Evolutionary conservation across 2,888 invertebrate genomes (phyloP), one percentile per base, ranked within the genome.

Genomic region (Euphydryas editha): DNA sequence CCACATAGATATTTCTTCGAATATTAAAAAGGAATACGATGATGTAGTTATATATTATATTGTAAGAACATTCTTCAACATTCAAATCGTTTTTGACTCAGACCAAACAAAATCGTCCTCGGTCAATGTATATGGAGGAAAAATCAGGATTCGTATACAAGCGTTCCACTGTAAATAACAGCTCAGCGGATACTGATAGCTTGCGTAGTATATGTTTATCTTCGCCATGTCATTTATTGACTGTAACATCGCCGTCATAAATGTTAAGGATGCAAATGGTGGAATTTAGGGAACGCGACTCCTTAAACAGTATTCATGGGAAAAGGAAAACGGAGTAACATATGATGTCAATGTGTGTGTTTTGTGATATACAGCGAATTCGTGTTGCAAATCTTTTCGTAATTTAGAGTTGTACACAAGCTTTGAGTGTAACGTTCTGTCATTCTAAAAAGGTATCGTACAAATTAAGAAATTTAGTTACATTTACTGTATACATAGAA

Each of bases 91-190:
- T 21, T 63, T 46, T 56, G 24, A 42, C 59, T 69, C 67, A 39
- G 54, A 61, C 68, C 62, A 18, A 10, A 11, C 21, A 7, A n/a
- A 68, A 56, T 62, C 62, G 39, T 62, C 61, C 51, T 61, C 71
- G 68, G 68, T 65, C 71, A 72, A 61, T 71, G 72, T 72, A 71
- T 72, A 72, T 71, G 55, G 65, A 68, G 65, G 71, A 64, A 70
- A 72, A 72, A 68, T 65, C 64, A 62, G 60, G 65, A 67, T 65
- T 63, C 67, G 59, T 54, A 68, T 64, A 68, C 64, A 61, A 54
- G 61, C 51, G 30, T 58, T 44, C 47, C 20, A 55, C 63, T 68
- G 72, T 71, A 72, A 72, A 72, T 72, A 71, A 67, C 70, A 61
- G 58, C 65, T 51, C 47, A 54, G 66, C 66, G 67, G 67, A 65